Percentiles rank a stretch among this genome's conserved stretches.
Evolutionary conservation across 2,113 vertebrate genomes (phyloP).

Genomic region (Progne subis): DNA sequence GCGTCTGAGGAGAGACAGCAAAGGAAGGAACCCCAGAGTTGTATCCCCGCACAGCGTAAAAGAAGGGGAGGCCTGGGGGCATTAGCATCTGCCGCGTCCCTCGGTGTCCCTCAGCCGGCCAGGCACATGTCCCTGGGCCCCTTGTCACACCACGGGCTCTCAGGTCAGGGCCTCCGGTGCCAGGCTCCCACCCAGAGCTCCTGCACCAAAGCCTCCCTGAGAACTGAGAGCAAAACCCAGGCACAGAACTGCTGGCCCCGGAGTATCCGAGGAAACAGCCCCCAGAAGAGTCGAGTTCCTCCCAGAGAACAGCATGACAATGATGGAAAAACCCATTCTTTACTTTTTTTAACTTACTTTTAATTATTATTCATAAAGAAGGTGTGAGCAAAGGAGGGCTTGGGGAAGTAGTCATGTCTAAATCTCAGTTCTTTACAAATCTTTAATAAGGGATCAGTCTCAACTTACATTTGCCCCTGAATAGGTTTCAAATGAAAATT

Average conservation of each 20-base stretch:
- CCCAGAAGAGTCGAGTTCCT: rapidly evolving
- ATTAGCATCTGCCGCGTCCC: background rate
- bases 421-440: background rate
- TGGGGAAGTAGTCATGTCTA: background rate
- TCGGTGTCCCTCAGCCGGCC: background rate
- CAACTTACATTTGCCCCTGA: background rate
- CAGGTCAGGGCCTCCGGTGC: background rate
- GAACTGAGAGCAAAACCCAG: background rate
- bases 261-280: background rate
- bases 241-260: background rate
- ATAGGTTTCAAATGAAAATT: background rate
- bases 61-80: too few species aligned
- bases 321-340: background rate
- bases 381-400: background rate
- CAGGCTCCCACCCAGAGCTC: background rate
- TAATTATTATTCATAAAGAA: background rate
- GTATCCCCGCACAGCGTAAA: background rate
- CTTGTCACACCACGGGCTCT: background rate
- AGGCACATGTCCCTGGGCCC: background rate
- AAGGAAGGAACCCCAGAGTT: background rate
- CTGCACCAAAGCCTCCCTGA: background rate
- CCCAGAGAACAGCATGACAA: background rate
- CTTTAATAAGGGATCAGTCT: background rate
- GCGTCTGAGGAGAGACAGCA: background rate
- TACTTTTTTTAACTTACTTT: rapidly evolving